Conservation (phyloP, 2,113 vertebrate species). For the Perognathus longimembris region DNA sequence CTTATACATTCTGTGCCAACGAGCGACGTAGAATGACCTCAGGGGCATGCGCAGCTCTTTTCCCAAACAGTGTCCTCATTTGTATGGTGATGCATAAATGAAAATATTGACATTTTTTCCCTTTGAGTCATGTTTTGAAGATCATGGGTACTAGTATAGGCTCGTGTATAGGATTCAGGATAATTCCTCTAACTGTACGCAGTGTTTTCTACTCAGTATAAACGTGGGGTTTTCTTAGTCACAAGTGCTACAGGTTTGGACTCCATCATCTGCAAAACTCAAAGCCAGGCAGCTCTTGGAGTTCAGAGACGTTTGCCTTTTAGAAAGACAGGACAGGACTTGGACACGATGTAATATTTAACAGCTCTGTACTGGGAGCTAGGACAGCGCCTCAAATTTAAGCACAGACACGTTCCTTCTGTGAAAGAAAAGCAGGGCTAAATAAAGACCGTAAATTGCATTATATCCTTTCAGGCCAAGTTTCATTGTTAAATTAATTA, state of each 20-base stretch:
- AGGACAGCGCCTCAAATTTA: not conserved
- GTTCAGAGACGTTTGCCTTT: conserved; percentile 23
- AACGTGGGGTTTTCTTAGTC: not conserved
- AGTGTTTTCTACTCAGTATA: not conserved
- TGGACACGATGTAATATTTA: not conserved
- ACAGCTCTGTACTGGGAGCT: not conserved
- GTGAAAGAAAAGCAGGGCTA: not conserved
- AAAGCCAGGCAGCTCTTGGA: not conserved
- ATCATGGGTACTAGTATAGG: not conserved
- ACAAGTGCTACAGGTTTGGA: not conserved
- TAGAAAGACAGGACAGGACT: not conserved
- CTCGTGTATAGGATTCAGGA: not conserved
- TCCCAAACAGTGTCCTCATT: not conserved
- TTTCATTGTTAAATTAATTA: not conserved
- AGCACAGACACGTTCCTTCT: not conserved
- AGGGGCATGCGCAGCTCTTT: not conserved
- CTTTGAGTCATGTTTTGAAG: not conserved
- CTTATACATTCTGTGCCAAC: not conserved
- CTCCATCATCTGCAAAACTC: not conserved
- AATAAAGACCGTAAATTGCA: not conserved
- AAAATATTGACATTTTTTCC: conserved; percentile 11
- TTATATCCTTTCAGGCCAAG: not conserved
- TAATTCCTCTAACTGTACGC: not conserved
- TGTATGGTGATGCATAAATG: not conserved
- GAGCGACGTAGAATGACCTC: not conserved